A percentile compares a stretch with the other conserved stretches of the same genome.
Evolutionary conservation across 2,888 invertebrate genomes (phyloP).

Genomic region (Oxyteleia sp.): DNA sequence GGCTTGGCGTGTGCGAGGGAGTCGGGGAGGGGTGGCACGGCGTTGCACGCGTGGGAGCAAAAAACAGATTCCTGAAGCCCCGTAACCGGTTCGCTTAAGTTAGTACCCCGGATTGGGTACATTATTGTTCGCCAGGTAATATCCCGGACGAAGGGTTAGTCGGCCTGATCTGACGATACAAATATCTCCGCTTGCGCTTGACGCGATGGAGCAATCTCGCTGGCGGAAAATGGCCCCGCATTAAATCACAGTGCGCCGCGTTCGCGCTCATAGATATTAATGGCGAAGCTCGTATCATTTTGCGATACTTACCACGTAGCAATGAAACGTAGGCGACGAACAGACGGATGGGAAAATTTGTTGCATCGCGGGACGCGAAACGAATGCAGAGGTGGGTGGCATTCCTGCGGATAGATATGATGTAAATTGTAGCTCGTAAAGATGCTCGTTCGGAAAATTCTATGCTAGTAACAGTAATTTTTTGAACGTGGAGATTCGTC

Average conservation of each 20-base stretch:
- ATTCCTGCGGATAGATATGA: constrained; percentile 34
- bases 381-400: constrained; percentile 12
- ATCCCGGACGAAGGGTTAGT: constrained; percentile 57
- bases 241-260: constrained; percentile 57
- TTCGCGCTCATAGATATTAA: constrained; percentile 47
- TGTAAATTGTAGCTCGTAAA: no score
- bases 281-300: constrained; percentile 47
- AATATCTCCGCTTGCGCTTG: constrained; percentile 42
- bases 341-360: constrained; percentile 49
- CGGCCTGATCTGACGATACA: constrained; percentile 57
- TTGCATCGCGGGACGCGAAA: neutral
- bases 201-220: constrained; percentile 48
- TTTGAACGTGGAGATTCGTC: no score
- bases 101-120: constrained; percentile 66
- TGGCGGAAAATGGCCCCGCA: constrained; percentile 40
- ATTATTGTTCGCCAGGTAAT: constrained; percentile 68
- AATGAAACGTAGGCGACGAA: constrained; percentile 36
- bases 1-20: constrained; percentile 78
- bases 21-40: constrained; percentile 25
- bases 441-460: no score
- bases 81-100: constrained; percentile 77
- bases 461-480: no score
- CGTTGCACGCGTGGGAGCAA: constrained; percentile 81
- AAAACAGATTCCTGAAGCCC: constrained; percentile 81
- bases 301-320: constrained; percentile 43